phyloP scores from a whole-genome alignment of 2,113 vertebrate genomes.

The Periophthalmodon schlosseri region DNA sequence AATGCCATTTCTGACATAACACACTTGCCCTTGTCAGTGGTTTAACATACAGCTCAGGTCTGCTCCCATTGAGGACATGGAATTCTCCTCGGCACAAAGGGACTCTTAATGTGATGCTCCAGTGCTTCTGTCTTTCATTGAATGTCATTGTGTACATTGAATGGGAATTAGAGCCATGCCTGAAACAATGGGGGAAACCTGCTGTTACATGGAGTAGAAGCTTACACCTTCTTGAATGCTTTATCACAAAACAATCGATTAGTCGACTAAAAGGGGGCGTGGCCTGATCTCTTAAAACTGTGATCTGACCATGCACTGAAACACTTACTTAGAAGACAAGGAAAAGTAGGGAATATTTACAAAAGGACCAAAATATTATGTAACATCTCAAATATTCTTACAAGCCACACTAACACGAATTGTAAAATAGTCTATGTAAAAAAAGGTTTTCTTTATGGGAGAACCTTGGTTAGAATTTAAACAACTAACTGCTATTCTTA shows the following conservation, averaged over 20 bases:
- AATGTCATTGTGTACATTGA: constrained; percentile 24
- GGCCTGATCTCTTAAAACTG: too few relatives aligned
- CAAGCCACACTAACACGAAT: too few relatives aligned
- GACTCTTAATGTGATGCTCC: constrained; percentile 27
- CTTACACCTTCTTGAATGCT: constrained; percentile 20
- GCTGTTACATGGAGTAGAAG: constrained; percentile 17
- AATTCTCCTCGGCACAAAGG: constrained; percentile 37
- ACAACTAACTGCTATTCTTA: too few relatives aligned
- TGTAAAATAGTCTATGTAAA: too few relatives aligned
- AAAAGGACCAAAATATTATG: too few relatives aligned
- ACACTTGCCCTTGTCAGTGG: constrained; percentile 27
- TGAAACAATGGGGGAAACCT: constrained; percentile 34
- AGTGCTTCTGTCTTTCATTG: constrained; percentile 24
- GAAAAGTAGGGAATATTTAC: too few relatives aligned
- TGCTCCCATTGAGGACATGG: constrained; percentile 47
- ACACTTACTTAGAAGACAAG: too few relatives aligned
- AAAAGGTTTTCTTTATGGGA: too few relatives aligned
- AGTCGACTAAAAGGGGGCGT: too few relatives aligned
- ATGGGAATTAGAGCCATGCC: constrained; percentile 40
- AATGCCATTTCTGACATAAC: constrained; percentile 39
- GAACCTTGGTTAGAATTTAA: too few relatives aligned
- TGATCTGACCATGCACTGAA: too few relatives aligned
- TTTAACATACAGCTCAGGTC: constrained; percentile 57
- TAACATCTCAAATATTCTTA: too few relatives aligned
- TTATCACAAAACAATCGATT: neutral